Percentiles rank a stretch among this genome's conserved stretches.
Evolutionary conservation across 2,113 vertebrate genomes (phyloP).

Genomic region (Zosterops lateralis): DNA sequence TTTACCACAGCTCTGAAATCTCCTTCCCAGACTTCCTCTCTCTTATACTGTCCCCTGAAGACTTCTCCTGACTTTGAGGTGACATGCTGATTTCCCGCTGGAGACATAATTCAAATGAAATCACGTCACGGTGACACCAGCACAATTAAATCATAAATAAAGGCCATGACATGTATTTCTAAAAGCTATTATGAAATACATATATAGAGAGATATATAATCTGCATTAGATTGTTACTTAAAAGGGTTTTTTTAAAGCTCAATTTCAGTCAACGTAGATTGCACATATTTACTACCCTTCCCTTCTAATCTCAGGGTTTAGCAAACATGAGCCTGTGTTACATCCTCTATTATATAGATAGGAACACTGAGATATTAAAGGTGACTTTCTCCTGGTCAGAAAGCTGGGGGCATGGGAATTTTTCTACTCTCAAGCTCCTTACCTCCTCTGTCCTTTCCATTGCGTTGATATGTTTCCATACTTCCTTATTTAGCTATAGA

Average conservation of each 20-base stretch:
- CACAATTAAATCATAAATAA: conserved; percentile 54
- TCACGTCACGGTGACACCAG: neutral
- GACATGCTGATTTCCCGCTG: neutral
- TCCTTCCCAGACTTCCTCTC: neutral
- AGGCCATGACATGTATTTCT: neutral
- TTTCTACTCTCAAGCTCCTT: neutral
- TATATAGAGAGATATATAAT: neutral
- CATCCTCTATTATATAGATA: neutral
- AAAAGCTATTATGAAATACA: conserved; percentile 2
- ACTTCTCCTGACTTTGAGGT: neutral
- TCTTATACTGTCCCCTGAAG: neutral
- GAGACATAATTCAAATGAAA: conserved; percentile 12
- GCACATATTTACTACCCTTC: neutral
- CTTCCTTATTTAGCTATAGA: neutral
- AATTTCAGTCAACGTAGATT: neutral
- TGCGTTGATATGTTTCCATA: neutral
- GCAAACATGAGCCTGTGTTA: neutral
- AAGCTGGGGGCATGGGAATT: neutral
- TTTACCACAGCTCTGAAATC: conserved; percentile 6
- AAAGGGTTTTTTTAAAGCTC: neutral
- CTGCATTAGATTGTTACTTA: neutral
- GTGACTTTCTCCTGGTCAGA: neutral
- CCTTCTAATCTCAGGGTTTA: neutral
- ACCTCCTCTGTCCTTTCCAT: neutral
- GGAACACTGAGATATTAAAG: neutral